Evolutionary conservation across 1,140 invertebrate species (phyloP), one percentile per base, ranked within the genome.

Genomic region (Drosophila murphyi): DNA sequence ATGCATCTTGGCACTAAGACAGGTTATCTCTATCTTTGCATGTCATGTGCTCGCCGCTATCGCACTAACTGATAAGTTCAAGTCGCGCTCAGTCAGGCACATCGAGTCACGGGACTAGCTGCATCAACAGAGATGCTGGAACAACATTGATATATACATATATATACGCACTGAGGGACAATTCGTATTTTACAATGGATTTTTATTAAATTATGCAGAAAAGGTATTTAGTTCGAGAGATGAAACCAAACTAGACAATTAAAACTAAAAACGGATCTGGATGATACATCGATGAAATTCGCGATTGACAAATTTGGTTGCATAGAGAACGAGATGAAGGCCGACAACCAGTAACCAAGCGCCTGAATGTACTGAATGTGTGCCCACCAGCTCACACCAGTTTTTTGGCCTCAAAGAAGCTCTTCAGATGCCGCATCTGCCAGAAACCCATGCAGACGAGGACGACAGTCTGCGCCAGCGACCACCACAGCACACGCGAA

Each of bases 341-440:
- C 41, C 55, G 73, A 73, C 35, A 78, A 57, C 32, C 59, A 43
- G 39, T 8, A 47, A 63, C 39, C 54, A 67, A 7, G 48, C 29
- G 10, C 35, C 12, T 3, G 8, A 47, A 45, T 20, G 2, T 43
- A 2, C 12, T 3, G 8, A 47, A 45, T 20, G 2, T 43, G 10
- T 29, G 28, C 6, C 43, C 12, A 34, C 20, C 45, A 28, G 32
- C 64, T 87, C 96, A 99, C 51, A 99, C 99, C 87, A 99, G 94
- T 95, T 99, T 99, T 93, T 99, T 99, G 10, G 99, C 99, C 94
- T 99, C 98, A 92, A 99, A 99, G 95, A 99, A 99, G 82, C 97
- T 97, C 94, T 99, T 99, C 43, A 99, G 94, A 95, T 99, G 99
- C 90, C 95, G 96, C 98, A 99, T 99, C 93, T 99, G 99, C 98